Percentiles rank a stretch among this genome's conserved stretches.
Conservation (phyloP, 2,888 invertebrate species). For the Bombylius discolor region DNA sequence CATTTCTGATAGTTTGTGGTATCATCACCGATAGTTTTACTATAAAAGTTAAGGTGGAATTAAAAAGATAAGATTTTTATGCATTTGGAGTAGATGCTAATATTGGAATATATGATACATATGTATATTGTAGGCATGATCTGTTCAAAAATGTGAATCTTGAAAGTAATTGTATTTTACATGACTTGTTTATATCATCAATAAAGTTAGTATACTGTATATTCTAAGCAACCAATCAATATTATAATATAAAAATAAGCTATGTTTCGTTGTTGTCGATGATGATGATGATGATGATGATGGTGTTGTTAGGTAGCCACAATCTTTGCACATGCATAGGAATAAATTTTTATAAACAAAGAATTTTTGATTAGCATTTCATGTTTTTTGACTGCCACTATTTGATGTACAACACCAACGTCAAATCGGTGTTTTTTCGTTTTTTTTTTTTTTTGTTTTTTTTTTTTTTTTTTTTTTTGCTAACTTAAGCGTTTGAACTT, state of each 20-base stretch:
- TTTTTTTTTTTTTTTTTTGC: too few relatives aligned
- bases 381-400: slow-evolving; percentile 1
- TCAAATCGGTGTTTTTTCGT: too few relatives aligned
- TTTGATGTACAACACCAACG: neutral
- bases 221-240: neutral
- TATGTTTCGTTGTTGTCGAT: too few relatives aligned
- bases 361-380: slow-evolving; percentile 11
- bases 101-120: neutral
- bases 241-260: too few relatives aligned
- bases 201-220: neutral
- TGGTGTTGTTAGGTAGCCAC: neutral
- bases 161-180: slow-evolving; percentile 9
- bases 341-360: slow-evolving; percentile 3
- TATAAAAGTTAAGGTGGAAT: too few relatives aligned
- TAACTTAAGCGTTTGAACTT: too few relatives aligned
- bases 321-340: slow-evolving; percentile 1
- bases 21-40: too few relatives aligned
- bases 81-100: neutral
- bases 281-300: too few relatives aligned
- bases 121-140: neutral
- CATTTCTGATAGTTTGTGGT: too few relatives aligned
- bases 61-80: neutral
- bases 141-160: slow-evolving; percentile 5
- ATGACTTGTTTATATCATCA: slow-evolving; percentile 9
- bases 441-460: too few relatives aligned